Percentiles rank a stretch among this genome's conserved stretches.
Conservation (phyloP, 2,113 vertebrate species). For the Oryctolagus cuniculus region DNA sequence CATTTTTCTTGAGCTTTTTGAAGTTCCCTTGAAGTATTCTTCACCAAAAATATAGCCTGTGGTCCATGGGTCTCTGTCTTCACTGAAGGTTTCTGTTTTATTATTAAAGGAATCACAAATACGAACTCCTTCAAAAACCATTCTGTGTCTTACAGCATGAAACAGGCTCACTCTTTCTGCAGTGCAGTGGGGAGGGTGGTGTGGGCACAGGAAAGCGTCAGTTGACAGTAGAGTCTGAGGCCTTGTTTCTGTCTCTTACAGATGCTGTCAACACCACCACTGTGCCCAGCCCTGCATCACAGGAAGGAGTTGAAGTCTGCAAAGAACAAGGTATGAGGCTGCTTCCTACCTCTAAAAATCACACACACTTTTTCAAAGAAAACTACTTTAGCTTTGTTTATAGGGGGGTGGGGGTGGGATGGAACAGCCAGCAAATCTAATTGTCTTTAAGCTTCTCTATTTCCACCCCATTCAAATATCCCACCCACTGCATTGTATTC, state of each 20-base stretch:
- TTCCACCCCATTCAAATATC: conserved; percentile 12
- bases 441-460: conserved; percentile 38
- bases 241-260: conserved; percentile 75
- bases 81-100: conserved; percentile 13
- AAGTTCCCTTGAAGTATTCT: not conserved
- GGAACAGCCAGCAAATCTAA: not conserved
- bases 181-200: not conserved
- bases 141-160: not conserved
- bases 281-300: conserved; percentile 72
- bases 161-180: not conserved
- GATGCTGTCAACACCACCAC: conserved; percentile 75
- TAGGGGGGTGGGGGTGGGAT: not conserved
- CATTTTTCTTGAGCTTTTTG: no score
- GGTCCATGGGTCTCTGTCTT: not conserved
- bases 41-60: not conserved
- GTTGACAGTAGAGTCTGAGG: conserved; percentile 21
- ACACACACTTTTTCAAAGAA: conserved; percentile 21
- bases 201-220: not conserved
- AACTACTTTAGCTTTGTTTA: not conserved
- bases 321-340: conserved; percentile 86
- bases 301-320: conserved; percentile 72
- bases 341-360: conserved; percentile 64
- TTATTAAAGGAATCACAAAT: not conserved
- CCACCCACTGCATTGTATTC: conserved; percentile 25
- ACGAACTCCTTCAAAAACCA: not conserved